Evolutionary conservation across 2,113 vertebrate genomes (phyloP).

Genomic region (Periophthalmodon schlosseri): DNA sequence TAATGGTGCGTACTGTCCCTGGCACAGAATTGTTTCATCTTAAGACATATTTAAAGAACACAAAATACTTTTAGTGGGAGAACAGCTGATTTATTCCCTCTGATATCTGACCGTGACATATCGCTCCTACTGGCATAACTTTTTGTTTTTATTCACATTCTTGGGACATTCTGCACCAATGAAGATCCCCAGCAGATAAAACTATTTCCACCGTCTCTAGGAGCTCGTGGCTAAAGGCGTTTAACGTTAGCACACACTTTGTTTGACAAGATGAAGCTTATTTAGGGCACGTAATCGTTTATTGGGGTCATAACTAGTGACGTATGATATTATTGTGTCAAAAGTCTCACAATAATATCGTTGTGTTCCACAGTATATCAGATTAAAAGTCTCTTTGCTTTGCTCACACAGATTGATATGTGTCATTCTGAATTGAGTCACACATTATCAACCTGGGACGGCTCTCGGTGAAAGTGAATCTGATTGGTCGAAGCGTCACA

Average conservation of each 20-base stretch:
- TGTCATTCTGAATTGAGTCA: too few species aligned
- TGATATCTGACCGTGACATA: not conserved
- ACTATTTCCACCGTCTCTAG: not conserved
- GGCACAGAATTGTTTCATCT: too few species aligned
- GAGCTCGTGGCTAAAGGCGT: not conserved
- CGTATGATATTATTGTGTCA: too few species aligned
- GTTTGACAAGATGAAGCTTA: not conserved
- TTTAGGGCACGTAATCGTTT: not conserved
- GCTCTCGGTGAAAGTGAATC: too few species aligned
- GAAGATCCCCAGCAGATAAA: not conserved
- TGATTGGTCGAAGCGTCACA: too few species aligned
- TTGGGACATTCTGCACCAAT: not conserved
- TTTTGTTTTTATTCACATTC: conserved; percentile 5
- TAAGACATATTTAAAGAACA: not conserved
- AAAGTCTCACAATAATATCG: too few species aligned
- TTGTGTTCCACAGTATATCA: too few species aligned
- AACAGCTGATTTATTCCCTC: not conserved
- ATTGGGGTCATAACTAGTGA: not conserved
- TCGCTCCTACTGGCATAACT: not conserved
- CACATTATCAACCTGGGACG: too few species aligned
- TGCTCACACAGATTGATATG: too few species aligned
- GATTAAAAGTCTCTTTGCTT: too few species aligned
- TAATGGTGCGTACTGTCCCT: too few species aligned
- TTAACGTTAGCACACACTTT: not conserved
- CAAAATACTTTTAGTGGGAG: not conserved